Percentiles rank a stretch among this genome's conserved stretches.
These are phyloP conservation scores for Leptinotarsa juncta DNA, from an alignment of 2,888 invertebrate species.

Conservation along the genomic window DNA sequence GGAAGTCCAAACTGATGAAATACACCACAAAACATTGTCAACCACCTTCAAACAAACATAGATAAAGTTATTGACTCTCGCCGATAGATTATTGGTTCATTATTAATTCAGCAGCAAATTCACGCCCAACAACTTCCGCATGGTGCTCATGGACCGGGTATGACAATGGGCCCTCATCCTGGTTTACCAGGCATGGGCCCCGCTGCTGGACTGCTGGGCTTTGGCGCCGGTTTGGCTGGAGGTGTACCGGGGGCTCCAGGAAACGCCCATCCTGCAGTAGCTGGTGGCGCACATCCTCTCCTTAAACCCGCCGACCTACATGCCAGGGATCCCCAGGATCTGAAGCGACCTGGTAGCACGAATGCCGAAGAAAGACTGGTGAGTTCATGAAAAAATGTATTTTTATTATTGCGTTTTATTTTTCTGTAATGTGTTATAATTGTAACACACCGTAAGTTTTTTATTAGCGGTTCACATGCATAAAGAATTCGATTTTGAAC, in stretches of 20 bases:
- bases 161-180: conserved; percentile 64
- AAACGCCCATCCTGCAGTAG: conserved; percentile 57
- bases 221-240: conserved; percentile 58
- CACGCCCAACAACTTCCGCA: conserved; percentile 65
- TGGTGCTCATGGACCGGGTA: conserved; percentile 62
- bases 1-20: too few species aligned
- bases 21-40: too few species aligned
- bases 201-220: conserved; percentile 54
- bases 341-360: conserved; percentile 62
- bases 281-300: conserved; percentile 58
- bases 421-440: too few species aligned
- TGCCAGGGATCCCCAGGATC: conserved; percentile 57
- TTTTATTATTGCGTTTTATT: neutral
- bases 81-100: conserved; percentile 15
- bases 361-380: conserved; percentile 66
- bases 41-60: too few species aligned
- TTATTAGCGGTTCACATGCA: too few species aligned
- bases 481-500: too few species aligned
- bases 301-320: conserved; percentile 64
- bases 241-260: conserved; percentile 56
- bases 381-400: neutral
- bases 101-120: conserved; percentile 62
- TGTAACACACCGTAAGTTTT: too few species aligned
- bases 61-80: neutral
- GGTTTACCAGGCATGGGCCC: conserved; percentile 64